Base-by-base conservation (phyloP, 1,140 invertebrate genomes). In the Lycorma delicatula region DNA sequence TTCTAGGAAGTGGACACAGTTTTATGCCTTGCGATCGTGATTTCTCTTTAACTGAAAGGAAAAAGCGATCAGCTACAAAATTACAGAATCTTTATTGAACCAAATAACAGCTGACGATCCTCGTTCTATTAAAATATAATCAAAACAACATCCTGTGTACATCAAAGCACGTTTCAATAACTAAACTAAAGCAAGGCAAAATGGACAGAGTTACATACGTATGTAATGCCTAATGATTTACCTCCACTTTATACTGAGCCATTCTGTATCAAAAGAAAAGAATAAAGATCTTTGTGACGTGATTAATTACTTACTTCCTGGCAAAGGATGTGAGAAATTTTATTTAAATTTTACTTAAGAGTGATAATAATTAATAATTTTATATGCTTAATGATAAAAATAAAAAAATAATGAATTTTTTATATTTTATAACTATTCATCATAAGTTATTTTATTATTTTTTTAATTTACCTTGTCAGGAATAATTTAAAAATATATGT, bases 11-110 rank as follows among this genome's bases (percentile, higher is more conserved):
- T 49, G 60, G 56, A 11, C 56, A 63, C 57, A 60, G 56, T 28
- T 63, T 63, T 47, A 29, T 63, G 26, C 61, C 61, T 18, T 63
- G 62, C 53, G 61, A 63, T 38, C 22, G 56, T 1, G 56, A 58
- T 46, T 63, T 63, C 44, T 48, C 62, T 41, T 22, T 63, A 18
- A 63, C 64, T 52, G 61, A 63, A 55, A 50, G 41, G 6, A 11
- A 31, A 55, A 63, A 60, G 23, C 5, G 6, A 11, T 16, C 41
- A 11, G 41, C 18, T 46, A 9, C 31, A 34, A 34, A 34, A 34
- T 34, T 9, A 34, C 31, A 9, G 31, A 34, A 9, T 34, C 31
- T 34, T 9, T 34, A n/a, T 34, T 9, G 31, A 34, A 34, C 31
- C 31, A 34, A 34, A 9, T 34, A n/a, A 34, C 31, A 34, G 31